Conservation (phyloP, 1,140 invertebrate genomes). For the Cydia pomonella region DNA sequence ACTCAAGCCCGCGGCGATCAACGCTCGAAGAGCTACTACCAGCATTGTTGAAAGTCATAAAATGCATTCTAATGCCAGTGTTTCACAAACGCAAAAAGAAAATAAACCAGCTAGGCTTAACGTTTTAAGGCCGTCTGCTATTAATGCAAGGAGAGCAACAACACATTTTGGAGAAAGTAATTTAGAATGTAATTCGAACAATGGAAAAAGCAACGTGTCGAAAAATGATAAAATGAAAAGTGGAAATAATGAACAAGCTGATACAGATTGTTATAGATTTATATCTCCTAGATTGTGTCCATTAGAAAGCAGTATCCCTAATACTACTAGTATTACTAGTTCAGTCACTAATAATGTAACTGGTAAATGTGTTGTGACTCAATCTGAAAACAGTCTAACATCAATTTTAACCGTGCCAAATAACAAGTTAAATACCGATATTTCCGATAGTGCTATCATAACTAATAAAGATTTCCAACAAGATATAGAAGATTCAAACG, state of each 20-base stretch:
- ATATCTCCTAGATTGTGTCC: not conserved
- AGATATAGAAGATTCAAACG: not conserved
- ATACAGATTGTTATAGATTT: not conserved
- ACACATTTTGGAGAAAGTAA: not conserved
- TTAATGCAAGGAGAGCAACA: not conserved
- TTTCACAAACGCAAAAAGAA: not conserved
- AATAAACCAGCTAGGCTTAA: not conserved
- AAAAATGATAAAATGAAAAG: not conserved
- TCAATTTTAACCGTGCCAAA: not conserved
- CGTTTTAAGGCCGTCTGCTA: not conserved
- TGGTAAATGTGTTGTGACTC: not conserved
- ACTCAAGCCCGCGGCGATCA: not conserved
- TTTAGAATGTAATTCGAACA: not conserved
- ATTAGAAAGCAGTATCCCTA: not conserved
- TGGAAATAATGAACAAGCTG: not conserved
- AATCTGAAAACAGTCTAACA: not conserved
- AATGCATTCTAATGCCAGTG: not conserved
- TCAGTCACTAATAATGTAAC: not conserved
- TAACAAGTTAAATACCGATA: not conserved
- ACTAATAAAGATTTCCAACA: not conserved
- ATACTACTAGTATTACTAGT: not conserved
- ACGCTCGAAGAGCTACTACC: not conserved
- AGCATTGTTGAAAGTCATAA: not conserved
- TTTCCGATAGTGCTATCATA: not conserved
- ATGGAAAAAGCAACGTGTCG: not conserved